Conservation (phyloP, 2,797 vertebrate species). For the Bucorvus abyssinicus region DNA sequence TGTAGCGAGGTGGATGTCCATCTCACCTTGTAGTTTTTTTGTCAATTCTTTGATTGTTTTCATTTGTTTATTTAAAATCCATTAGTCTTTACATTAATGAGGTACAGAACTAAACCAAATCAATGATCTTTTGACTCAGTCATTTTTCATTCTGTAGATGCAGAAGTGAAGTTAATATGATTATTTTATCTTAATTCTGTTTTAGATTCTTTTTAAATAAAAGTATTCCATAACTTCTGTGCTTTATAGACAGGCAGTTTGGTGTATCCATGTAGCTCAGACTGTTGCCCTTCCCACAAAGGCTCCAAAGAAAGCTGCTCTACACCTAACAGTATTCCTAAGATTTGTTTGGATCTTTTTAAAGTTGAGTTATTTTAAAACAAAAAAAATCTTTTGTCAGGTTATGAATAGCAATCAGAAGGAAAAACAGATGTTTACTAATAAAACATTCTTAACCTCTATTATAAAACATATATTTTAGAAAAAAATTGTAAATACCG, state of each 20-base stretch:
- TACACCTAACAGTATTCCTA: background rate
- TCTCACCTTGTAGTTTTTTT: background rate
- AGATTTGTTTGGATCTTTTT: background rate
- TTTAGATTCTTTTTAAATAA: background rate
- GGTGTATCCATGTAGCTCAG: background rate
- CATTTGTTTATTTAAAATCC: background rate
- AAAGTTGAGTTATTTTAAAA: background rate
- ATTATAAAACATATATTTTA: background rate
- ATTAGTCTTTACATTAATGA: background rate
- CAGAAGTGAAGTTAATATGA: background rate
- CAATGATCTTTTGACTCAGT: background rate
- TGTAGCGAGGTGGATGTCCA: no score
- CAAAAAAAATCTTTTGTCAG: accelerated
- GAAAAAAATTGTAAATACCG: no score
- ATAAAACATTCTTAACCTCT: background rate
- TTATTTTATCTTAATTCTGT: background rate
- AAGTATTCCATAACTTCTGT: background rate
- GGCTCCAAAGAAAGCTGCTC: background rate
- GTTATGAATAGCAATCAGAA: background rate
- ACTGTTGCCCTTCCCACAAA: background rate
- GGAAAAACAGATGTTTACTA: background rate
- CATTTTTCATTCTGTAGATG: background rate
- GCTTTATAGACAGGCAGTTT: background rate
- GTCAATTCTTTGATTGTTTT: background rate
- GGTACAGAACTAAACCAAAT: background rate